Conservation (phyloP, 2,888 invertebrate species). For the Aphodius sticticus region DNA sequence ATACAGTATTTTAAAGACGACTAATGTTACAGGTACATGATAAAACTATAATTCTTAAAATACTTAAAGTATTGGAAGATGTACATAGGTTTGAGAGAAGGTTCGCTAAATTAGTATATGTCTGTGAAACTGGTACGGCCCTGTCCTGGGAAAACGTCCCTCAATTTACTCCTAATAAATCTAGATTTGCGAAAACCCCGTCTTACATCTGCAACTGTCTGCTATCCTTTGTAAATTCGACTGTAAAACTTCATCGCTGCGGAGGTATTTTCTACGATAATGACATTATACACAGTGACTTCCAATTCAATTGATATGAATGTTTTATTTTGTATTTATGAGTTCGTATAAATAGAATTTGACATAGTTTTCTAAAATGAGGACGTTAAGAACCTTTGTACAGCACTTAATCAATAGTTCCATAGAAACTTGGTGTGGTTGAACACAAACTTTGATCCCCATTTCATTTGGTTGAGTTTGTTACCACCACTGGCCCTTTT, state of each 20-base stretch:
- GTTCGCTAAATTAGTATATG: background rate
- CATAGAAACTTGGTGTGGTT: conserved; percentile 28
- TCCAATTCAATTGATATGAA: background rate
- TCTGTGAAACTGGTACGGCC: background rate
- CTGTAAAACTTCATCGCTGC: background rate
- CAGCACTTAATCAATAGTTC: conserved; percentile 31
- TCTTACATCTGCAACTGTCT: background rate
- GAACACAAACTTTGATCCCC: background rate
- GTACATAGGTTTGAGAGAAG: background rate
- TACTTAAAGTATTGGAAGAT: too few species aligned
- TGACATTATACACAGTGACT: background rate
- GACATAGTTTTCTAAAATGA: background rate
- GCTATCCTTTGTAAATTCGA: background rate
- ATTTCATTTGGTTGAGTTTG: background rate
- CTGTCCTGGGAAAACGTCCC: background rate
- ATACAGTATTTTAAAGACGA: too few species aligned
- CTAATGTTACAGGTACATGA: too few species aligned
- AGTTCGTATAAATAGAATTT: background rate
- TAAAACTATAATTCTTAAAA: too few species aligned
- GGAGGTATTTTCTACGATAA: background rate
- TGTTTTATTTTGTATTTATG: background rate
- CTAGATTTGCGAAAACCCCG: background rate
- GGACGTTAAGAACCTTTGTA: background rate
- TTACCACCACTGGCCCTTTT: too few species aligned
- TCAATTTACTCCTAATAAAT: background rate